phyloP scores from a whole-genome alignment of 2,888 invertebrate genomes.

The Oligia strigilis region DNA sequence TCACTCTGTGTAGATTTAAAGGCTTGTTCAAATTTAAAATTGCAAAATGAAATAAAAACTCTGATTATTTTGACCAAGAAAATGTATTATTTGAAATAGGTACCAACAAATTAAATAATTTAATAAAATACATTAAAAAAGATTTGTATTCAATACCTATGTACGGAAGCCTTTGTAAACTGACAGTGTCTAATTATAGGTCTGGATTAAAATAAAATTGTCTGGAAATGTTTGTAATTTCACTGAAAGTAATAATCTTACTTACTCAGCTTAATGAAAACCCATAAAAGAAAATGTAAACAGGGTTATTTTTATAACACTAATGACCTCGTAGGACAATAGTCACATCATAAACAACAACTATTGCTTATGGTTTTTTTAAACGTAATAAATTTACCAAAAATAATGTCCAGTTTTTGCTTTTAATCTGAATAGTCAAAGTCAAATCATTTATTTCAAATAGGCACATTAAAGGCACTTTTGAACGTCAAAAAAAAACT shows the following conservation, averaged over 20 bases:
- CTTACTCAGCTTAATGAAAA: neutral
- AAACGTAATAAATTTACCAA: too few relatives aligned
- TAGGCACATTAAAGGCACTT: too few relatives aligned
- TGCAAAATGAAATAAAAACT: neutral
- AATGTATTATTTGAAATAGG: neutral
- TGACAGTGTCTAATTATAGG: neutral
- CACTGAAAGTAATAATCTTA: neutral
- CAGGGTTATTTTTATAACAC: too few relatives aligned
- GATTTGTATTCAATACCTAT: neutral
- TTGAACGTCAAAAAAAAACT: too few relatives aligned
- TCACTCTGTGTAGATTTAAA: too few relatives aligned
- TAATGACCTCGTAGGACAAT: too few relatives aligned
- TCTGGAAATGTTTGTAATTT: neutral
- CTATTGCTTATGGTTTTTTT: too few relatives aligned
- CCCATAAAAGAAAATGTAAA: neutral
- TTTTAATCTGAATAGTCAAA: too few relatives aligned
- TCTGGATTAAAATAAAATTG: neutral
- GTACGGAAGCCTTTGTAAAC: neutral
- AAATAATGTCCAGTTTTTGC: too few relatives aligned
- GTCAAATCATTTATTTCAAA: too few relatives aligned
- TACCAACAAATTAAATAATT: slow-evolving; percentile 2
- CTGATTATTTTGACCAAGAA: neutral
- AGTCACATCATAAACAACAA: too few relatives aligned
- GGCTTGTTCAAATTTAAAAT: neutral
- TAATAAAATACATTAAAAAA: neutral